These are phyloP conservation scores for Sarcophaga variegata DNA, from an alignment of 2,888 invertebrate genomes.

Conservation along the genomic window DNA sequence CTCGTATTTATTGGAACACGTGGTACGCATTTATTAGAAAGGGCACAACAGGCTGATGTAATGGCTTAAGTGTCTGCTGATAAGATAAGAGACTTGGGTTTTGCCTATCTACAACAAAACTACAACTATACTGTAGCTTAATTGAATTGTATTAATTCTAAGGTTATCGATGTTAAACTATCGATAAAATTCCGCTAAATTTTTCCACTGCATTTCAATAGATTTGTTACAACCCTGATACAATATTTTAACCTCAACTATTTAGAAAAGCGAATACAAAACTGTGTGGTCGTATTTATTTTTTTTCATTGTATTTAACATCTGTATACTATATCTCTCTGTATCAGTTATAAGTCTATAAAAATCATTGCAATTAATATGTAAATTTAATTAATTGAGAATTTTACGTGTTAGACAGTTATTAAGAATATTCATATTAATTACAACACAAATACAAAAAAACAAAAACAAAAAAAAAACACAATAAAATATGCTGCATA, in stretches of 20 bases:
- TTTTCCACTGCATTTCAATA: background rate
- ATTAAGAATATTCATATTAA: constrained; percentile 46
- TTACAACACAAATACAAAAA: no score
- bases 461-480: no score
- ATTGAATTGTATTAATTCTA: no score
- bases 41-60: no score
- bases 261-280: background rate
- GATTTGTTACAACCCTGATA: background rate
- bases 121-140: no score
- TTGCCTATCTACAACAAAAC: no score
- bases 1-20: no score
- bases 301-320: background rate
- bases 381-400: constrained; percentile 59
- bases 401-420: constrained; percentile 50
- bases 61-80: no score
- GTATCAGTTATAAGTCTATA: background rate
- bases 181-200: background rate
- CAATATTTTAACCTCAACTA: background rate
- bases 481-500: constrained; percentile 38
- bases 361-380: constrained; percentile 47
- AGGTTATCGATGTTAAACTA: no score
- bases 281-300: constrained; percentile 11
- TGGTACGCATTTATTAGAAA: no score
- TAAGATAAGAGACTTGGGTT: no score
- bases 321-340: background rate